Percentiles rank a stretch among this genome's conserved stretches.
These are phyloP conservation scores for Lerema accius DNA, from an alignment of 1,140 invertebrate species.

Conservation along the genomic window DNA sequence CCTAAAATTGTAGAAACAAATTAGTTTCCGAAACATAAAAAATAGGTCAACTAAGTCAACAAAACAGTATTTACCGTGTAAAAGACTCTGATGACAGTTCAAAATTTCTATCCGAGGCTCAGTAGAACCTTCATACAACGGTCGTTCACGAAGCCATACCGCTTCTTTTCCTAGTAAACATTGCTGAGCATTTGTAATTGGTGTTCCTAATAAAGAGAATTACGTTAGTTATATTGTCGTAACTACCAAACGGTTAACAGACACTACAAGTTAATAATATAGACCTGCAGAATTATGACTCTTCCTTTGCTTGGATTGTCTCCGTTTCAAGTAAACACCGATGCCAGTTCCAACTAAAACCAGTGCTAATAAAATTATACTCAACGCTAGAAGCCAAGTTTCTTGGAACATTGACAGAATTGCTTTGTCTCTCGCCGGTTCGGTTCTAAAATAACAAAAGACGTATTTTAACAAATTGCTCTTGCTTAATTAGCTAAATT, in stretches of 20 bases:
- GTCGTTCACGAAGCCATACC: slow-evolving; percentile 73
- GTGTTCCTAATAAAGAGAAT: slow-evolving; percentile 49
- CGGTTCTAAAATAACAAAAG: slow-evolving; percentile 62
- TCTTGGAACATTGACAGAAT: slow-evolving; percentile 78
- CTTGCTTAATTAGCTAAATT: slow-evolving; percentile 28
- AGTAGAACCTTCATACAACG: slow-evolving; percentile 69
- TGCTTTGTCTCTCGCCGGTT: slow-evolving; percentile 75
- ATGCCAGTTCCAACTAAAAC: slow-evolving; percentile 61
- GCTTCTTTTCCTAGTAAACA: slow-evolving; percentile 75
- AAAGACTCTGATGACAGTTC: slow-evolving; percentile 74
- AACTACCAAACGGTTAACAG: not conserved
- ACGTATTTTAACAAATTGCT: slow-evolving; percentile 40
- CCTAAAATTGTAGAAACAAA: slow-evolving; percentile 49
- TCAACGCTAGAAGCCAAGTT: slow-evolving; percentile 74
- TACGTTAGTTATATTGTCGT: not conserved
- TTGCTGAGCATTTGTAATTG: slow-evolving; percentile 71
- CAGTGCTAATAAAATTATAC: slow-evolving; percentile 68
- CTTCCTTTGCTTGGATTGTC: slow-evolving; percentile 70
- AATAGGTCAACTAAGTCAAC: slow-evolving; percentile 7
- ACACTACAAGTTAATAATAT: slow-evolving; percentile 27
- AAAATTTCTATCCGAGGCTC: slow-evolving; percentile 77
- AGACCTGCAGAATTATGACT: slow-evolving; percentile 67
- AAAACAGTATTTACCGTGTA: slow-evolving; percentile 58
- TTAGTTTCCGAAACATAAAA: not conserved
- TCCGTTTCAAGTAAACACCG: slow-evolving; percentile 66